A percentile compares a stretch with the other conserved stretches of the same genome.
phyloP scores from a whole-genome alignment of 2,113 vertebrate species.

The Columba janthina region DNA sequence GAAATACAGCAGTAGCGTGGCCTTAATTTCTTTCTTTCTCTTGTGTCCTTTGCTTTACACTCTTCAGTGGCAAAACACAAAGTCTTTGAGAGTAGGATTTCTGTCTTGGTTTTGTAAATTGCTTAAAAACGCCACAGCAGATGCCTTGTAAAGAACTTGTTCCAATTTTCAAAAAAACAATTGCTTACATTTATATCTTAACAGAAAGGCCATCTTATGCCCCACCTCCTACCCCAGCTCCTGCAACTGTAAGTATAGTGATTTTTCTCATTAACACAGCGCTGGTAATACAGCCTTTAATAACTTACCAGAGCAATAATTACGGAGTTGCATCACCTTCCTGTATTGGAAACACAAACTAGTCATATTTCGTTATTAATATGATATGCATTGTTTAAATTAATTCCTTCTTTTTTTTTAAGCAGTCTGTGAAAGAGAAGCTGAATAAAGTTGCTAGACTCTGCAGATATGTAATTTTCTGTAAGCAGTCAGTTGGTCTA shows the following conservation, averaged over 20 bases:
- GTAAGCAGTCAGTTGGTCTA: not conserved
- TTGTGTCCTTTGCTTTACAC: not conserved
- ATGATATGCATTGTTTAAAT: not conserved
- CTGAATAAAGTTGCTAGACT: not conserved
- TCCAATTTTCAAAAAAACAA: conserved; percentile 57
- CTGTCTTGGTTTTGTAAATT: not conserved
- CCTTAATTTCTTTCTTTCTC: not conserved
- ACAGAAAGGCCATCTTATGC: conserved; percentile 97
- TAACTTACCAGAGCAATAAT: not conserved
- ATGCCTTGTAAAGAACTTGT: not conserved
- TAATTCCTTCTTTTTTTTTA: not conserved
- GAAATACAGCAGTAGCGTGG: not conserved
- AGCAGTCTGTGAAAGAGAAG: not conserved
- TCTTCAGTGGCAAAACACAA: not conserved
- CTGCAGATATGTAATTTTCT: not conserved
- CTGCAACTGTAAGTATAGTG: conserved; percentile 93
- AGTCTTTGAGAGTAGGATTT: not conserved
- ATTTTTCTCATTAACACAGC: conserved; percentile 75
- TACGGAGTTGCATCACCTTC: not conserved
- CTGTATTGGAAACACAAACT: not conserved
- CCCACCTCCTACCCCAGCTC: conserved; percentile 95
- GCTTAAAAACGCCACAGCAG: not conserved
- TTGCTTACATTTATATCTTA: conserved; percentile 74
- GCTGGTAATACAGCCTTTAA: conserved; percentile 49
- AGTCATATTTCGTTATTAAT: not conserved